Evolutionary conservation across 2,888 invertebrate species (phyloP), one percentile per base, ranked within the genome.

Genomic region (Pycnomerus fuliginosus): DNA sequence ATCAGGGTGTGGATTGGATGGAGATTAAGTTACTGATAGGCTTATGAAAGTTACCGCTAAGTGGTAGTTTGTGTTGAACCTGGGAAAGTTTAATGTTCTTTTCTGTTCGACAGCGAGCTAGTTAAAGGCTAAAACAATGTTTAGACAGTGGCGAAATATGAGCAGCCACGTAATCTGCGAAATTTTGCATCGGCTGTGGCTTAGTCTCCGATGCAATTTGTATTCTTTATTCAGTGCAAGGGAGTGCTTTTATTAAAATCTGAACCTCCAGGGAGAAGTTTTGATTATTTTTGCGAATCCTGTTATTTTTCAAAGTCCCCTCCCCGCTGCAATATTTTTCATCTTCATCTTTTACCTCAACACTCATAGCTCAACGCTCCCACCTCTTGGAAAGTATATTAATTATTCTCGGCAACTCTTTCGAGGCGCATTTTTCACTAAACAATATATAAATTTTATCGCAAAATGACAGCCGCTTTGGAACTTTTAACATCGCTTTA

Each of bases 301-400:
- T 41, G 41, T 41, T 41, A 41, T 41, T 34, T 34, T 29, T 12
- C 25, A 16, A 40, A 30, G 14, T 16, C 24, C 38, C 31, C 38
- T 20, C 39, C 44, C 39, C 39, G 35, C 39, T 39, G 34, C 34
- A 45, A 45, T 45, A 45, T 39, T 14, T 30, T 35, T 45, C 44
- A 37, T 40, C 40, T 40, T 35, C 39, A 39, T 40, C 40, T 34
- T 30, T 23, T 39, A 23, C 30, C 34, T 34, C 34, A 7, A 3
- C 24, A 30, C 30, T 41, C 41, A 34, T 39, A 34, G 29, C 41
- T 41, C 34, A 39, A 44, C 31, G 44, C 34, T 44, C 34, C 33
- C 39, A 34, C 33, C 34, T 44, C 28, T 28, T 12, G 17, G 44
- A 20, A 34, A 32, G 29, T 34, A 39, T 34, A 44, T 39, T 44